Conservation (phyloP, 2,888 invertebrate species). For the Invenusta paracnida region DNA sequence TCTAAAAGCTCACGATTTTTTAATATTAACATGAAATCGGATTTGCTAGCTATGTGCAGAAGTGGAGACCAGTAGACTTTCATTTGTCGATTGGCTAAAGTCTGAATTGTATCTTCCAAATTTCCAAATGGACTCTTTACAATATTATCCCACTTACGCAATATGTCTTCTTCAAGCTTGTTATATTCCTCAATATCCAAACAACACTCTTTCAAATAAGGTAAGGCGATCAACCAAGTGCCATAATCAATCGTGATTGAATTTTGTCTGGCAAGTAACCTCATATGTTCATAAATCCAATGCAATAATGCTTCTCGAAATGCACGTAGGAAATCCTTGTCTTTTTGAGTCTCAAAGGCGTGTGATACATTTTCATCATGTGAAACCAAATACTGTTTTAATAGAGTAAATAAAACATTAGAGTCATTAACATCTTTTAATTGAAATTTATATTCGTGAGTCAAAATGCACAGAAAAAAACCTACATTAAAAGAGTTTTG, state of each 20-base stretch:
- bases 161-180: neutral
- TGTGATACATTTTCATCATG: neutral
- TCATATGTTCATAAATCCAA: neutral
- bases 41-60: neutral
- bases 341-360: neutral
- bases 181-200: neutral
- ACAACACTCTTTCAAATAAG: neutral
- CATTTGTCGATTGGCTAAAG: neutral
- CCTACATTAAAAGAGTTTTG: neutral
- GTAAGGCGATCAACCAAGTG: neutral
- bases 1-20: too few relatives aligned
- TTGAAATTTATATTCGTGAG: neutral
- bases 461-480: neutral
- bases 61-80: neutral
- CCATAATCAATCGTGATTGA: neutral
- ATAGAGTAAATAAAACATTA: neutral
- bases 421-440: neutral
- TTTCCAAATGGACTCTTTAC: neutral
- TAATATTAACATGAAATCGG: too few relatives aligned
- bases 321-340: neutral
- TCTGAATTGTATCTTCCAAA: neutral
- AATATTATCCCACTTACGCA: neutral
- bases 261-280: neutral
- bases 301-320: neutral
- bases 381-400: neutral